Evolutionary conservation across 2,797 vertebrate genomes (phyloP).

Genomic region (Coccyzus lansbergi): DNA sequence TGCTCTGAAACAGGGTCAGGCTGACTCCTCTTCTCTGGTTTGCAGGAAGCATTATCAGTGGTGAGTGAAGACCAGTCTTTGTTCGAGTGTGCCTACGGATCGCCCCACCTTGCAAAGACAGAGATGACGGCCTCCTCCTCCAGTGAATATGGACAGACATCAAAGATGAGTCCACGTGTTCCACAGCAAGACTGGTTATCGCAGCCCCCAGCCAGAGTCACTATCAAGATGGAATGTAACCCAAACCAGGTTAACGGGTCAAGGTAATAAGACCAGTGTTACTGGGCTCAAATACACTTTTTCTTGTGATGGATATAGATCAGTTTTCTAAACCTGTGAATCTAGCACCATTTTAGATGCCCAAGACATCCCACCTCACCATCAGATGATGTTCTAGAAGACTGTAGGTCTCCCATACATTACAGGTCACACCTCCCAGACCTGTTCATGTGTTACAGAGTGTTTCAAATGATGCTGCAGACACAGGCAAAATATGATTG

Average conservation of each 20-base stretch:
- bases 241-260: constrained; percentile 85
- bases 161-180: constrained; percentile 87
- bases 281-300: background rate
- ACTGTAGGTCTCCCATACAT: background rate
- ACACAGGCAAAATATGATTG: background rate
- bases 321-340: background rate
- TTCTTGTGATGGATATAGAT: background rate
- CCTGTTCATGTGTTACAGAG: rapidly evolving
- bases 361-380: background rate
- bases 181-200: constrained; percentile 89
- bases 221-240: constrained; percentile 90
- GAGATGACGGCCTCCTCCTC: constrained; percentile 89
- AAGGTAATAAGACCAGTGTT: constrained; percentile 74
- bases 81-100: constrained; percentile 88
- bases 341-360: background rate
- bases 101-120: constrained; percentile 82
- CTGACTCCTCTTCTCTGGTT: constrained; percentile 1
- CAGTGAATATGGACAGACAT: constrained; percentile 86
- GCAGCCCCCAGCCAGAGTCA: constrained; percentile 82
- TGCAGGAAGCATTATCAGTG: constrained; percentile 88
- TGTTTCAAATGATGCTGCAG: background rate
- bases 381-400: background rate
- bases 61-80: constrained; percentile 90
- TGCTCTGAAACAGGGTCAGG: background rate
- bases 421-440: background rate